Evolutionary conservation across 2,113 vertebrate species (phyloP).

Genomic region (Uropsilus gracilis): DNA sequence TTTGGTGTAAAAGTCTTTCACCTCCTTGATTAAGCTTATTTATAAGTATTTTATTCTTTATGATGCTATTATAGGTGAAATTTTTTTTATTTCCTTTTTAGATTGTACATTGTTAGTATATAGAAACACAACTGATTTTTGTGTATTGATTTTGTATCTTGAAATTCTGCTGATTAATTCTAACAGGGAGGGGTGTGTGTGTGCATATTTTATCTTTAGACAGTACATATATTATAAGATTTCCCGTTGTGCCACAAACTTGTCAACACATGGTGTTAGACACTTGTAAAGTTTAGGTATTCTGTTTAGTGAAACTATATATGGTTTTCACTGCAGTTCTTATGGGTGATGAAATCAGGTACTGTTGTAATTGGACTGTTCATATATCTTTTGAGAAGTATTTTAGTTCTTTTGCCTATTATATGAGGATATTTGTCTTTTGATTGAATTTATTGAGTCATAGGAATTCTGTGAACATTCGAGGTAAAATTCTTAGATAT

Average conservation of each 20-base stretch:
- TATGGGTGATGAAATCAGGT: background rate
- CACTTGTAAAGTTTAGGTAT: background rate
- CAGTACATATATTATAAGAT: background rate
- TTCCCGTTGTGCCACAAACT: background rate
- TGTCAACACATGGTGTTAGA: background rate
- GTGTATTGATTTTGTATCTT: background rate
- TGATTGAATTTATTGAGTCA: background rate
- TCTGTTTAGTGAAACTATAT: background rate
- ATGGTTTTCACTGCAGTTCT: background rate
- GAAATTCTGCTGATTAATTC: background rate
- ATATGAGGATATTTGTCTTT: background rate
- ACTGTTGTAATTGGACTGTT: background rate
- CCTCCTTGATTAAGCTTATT: background rate
- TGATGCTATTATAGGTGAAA: background rate
- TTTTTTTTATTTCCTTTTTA: background rate
- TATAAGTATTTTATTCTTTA: background rate
- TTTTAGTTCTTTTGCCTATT: background rate
- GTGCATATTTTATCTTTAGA: background rate
- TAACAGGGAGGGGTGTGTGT: too few relatives aligned
- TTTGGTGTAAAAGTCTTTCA: background rate
- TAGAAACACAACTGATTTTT: background rate
- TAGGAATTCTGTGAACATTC: background rate
- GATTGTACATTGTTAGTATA: background rate
- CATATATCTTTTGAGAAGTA: background rate
- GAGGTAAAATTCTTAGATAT: background rate